Evolutionary conservation across 2,797 vertebrate species (phyloP).

Genomic region (Sebastes iracundus): DNA sequence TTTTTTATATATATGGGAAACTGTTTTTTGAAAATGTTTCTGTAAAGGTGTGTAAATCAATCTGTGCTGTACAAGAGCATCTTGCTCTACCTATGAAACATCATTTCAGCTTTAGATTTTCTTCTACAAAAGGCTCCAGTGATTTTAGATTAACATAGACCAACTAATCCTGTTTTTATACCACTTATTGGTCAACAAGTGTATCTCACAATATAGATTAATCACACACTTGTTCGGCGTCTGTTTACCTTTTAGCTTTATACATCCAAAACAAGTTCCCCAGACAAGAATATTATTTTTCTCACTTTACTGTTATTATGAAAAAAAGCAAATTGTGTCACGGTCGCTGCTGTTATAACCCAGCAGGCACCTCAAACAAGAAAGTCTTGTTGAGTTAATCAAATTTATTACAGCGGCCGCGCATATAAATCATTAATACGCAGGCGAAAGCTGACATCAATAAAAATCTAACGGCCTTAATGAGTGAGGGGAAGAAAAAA

Average conservation of each 20-base stretch:
- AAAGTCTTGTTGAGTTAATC: slow-evolving; percentile 61
- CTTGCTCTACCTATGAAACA: background rate
- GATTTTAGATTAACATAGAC: background rate
- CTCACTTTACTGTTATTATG: slow-evolving; percentile 13
- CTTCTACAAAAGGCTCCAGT: background rate
- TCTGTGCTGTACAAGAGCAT: background rate
- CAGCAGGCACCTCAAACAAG: slow-evolving; percentile 30
- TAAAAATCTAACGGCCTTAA: slow-evolving; percentile 68
- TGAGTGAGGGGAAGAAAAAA: slow-evolving; percentile 53
- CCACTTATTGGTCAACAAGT: background rate
- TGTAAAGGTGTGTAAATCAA: background rate
- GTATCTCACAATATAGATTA: background rate
- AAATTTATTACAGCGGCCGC: slow-evolving; percentile 55
- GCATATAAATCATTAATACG: slow-evolving; percentile 70
- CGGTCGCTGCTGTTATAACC: slow-evolving; percentile 2
- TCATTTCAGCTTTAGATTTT: background rate
- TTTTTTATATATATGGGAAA: background rate
- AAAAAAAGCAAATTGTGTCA: slow-evolving; percentile 18
- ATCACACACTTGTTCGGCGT: background rate
- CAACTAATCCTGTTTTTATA: background rate
- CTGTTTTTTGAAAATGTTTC: background rate
- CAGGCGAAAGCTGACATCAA: slow-evolving; percentile 67
- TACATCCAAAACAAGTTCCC: background rate
- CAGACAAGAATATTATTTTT: background rate
- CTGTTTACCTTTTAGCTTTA: background rate